Evolutionary conservation across 1,140 invertebrate species (phyloP).

Genomic region (Hestina assimilis): DNA sequence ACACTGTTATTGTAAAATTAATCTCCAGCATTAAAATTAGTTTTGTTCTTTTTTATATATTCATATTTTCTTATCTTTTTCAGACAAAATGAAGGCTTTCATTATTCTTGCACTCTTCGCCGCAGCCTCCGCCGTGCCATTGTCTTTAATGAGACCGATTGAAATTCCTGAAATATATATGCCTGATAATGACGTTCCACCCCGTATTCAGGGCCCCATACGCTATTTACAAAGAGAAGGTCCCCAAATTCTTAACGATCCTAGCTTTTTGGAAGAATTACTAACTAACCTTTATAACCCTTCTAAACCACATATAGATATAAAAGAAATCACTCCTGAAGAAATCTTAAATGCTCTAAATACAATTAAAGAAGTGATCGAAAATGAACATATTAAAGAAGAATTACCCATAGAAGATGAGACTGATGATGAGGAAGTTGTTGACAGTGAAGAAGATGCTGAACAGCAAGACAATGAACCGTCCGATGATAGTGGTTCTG

Average conservation of each 20-base stretch:
- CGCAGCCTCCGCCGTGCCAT: slow-evolving; percentile 37
- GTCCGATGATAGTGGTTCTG: neutral
- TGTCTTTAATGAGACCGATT: slow-evolving; percentile 10
- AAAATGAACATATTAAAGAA: no score
- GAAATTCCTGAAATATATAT: slow-evolving; percentile 9
- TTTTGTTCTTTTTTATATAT: neutral
- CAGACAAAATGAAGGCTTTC: slow-evolving; percentile 57
- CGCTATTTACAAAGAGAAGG: neutral
- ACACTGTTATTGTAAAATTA: no score
- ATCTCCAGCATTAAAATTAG: no score
- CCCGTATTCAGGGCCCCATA: neutral
- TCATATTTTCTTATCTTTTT: slow-evolving; percentile 17
- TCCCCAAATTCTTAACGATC: neutral
- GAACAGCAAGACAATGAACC: neutral
- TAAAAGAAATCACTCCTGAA: neutral
- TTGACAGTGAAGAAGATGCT: neutral
- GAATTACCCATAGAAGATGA: no score
- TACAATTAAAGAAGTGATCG: neutral
- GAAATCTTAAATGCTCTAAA: neutral
- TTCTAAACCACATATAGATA: no score
- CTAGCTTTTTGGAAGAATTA: neutral
- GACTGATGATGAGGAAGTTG: neutral
- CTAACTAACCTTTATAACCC: no score
- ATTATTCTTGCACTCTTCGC: slow-evolving; percentile 44
- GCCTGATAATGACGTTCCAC: neutral